Evolutionary conservation across 2,113 vertebrate genomes (phyloP).

Genomic region (Istiophorus platypterus): DNA sequence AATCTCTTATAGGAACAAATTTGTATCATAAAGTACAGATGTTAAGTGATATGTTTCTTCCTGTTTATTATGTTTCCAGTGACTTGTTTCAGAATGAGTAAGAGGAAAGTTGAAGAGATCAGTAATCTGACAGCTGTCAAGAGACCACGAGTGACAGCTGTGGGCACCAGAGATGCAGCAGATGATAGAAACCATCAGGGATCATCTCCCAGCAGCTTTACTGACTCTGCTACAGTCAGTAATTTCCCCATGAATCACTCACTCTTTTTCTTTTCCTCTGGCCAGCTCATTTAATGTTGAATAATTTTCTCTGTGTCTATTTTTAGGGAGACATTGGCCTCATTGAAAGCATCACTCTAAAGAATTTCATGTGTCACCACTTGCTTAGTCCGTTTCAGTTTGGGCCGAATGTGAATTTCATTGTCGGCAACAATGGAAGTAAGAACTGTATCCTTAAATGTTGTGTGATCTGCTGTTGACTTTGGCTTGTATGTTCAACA

Average conservation of each 20-base stretch:
- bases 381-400: constrained; percentile 91
- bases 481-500: background rate
- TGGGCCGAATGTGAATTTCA: constrained; percentile 93
- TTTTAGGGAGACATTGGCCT: constrained; percentile 88
- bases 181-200: constrained; percentile 1
- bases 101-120: constrained; percentile 42
- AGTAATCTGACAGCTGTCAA: constrained; percentile 27
- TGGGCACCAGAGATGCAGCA: background rate
- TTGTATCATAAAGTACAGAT: background rate
- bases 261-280: background rate
- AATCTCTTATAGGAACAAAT: too few species aligned
- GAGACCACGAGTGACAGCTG: constrained; percentile 23
- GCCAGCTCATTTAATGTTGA: background rate
- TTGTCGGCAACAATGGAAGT: constrained; percentile 96
- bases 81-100: constrained; percentile 60
- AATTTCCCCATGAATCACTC: background rate
- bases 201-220: background rate
- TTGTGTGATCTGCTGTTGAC: background rate
- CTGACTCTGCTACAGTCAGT: constrained; percentile 41
- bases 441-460: constrained; percentile 68
- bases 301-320: background rate
- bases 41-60: background rate
- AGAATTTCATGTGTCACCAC: constrained; percentile 94
- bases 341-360: constrained; percentile 92
- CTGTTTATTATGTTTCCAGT: constrained; percentile 21